Percentiles rank a stretch among this genome's conserved stretches.
These are phyloP conservation scores for Copidosoma floridanum DNA, from an alignment of 1,140 invertebrate species.

Conservation along the genomic window DNA sequence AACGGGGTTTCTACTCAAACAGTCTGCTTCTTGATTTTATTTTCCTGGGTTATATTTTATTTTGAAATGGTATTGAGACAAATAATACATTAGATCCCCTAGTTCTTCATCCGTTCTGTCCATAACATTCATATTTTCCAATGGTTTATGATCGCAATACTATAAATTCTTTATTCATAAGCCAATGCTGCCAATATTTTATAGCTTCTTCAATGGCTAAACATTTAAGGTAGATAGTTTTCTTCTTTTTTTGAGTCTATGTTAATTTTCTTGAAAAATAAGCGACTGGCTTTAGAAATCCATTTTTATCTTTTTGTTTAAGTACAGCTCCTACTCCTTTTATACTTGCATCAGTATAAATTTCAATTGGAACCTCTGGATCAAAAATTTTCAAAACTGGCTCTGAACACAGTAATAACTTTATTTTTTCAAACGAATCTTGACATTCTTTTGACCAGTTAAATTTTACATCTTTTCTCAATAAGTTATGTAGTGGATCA, in stretches of 20 bases:
- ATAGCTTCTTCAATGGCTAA: no score
- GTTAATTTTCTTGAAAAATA: no score
- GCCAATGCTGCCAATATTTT: no score
- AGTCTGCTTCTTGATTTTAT: background rate
- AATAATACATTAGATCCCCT: background rate
- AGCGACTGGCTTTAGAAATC: no score
- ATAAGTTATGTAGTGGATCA: conserved; percentile 30
- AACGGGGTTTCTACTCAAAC: background rate
- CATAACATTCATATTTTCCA: background rate
- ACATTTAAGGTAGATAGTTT: no score
- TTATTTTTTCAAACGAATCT: conserved; percentile 27
- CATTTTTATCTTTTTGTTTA: conserved; percentile 20
- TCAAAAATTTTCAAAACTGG: conserved; percentile 38
- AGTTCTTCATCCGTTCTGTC: background rate
- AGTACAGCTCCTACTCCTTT: conserved; percentile 25
- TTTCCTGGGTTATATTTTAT: background rate
- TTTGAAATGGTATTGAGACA: background rate
- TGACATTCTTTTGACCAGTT: conserved; percentile 26
- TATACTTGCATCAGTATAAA: no score
- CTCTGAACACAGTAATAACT: conserved; percentile 27
- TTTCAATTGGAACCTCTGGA: conserved; percentile 20
- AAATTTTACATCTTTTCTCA: conserved; percentile 29
- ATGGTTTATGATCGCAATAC: background rate
- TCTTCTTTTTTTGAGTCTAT: no score
- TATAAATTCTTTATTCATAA: no score